Percentiles rank a stretch among this genome's conserved stretches.
phyloP scores from a whole-genome alignment of 35 echinoderm and acorn worm genomes.

The Strongylocentrotus purpuratus region DNA sequence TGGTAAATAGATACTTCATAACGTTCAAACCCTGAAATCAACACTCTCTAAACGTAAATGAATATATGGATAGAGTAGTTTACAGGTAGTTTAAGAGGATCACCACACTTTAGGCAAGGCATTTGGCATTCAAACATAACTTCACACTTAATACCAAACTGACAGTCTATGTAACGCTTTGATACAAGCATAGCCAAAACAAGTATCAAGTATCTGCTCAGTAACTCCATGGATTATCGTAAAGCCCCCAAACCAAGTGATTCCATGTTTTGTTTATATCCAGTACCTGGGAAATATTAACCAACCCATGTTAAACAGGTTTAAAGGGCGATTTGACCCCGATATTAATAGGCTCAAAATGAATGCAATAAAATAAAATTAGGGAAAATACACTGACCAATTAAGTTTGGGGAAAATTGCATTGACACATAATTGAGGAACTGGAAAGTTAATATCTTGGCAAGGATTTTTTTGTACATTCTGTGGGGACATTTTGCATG shows the following conservation, averaged over 20 bases:
- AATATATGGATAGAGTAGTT: neutral
- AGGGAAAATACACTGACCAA: neutral
- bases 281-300: neutral
- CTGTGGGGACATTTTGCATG: no score
- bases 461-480: no score
- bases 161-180: neutral
- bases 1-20: neutral
- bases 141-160: no score
- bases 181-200: neutral
- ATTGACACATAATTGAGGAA: no score
- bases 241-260: neutral
- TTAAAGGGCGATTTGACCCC: neutral
- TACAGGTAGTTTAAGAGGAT: neutral
- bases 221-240: neutral
- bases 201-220: neutral
- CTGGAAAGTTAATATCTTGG: no score
- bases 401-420: neutral
- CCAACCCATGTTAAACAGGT: neutral
- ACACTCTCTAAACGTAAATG: neutral
- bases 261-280: neutral
- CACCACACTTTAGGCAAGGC: neutral
- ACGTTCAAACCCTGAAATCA: neutral
- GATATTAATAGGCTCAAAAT: neutral
- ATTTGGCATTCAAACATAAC: neutral
- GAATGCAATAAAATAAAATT: neutral